Base-by-base conservation (phyloP, 2,888 invertebrate genomes). In the Tortricodes alternella region DNA sequence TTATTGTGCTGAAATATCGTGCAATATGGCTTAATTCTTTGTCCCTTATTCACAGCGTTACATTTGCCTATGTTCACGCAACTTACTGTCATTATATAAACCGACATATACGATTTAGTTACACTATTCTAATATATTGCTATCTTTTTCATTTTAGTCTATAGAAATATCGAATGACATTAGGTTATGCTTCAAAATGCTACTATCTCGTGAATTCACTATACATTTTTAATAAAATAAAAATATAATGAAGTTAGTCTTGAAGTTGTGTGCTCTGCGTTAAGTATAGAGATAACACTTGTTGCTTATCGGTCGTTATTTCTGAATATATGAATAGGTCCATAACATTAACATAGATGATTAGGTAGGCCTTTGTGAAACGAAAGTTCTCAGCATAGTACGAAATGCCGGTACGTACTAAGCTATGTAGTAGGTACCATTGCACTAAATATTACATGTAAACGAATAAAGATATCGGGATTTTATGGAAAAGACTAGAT, bases 51-150 rank as follows among this genome's bases (percentile, higher is more conserved):
- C 81, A 76, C 82, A 83, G 74, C 84, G 71, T 73, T 78, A 76
- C 77, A 71, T 78, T 77, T 78, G 82, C 76, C 81, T 80, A 80
- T 78, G 89, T 86, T 87, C 88, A 80, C 83, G 79, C 82, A 77
- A 80, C 77, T 82, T 81, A 83, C 76, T 78, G 81, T 76, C 74
- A 76, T 87, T 87, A 88, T 86, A 89, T 83, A 89, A 89, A 89
- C 88, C 85, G 88, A 89, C 89, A 88, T 79, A 80, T 85, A 86
- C 80, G 78, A 85, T 85, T 87, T 85, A 84, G 83, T 84, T 85
- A 89, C 78, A 86, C 87, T 89, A 90, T 68, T 85, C 90, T 90
- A 89, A 85, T 85, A 87, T 90, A 90, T 89, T 90, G 90, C 90
- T 90, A 89, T 90, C 86, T 81, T 89, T 84, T 90, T 85, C 88